These are phyloP conservation scores for Silurus asotus DNA, from an alignment of 2,113 vertebrate species.

Conservation along the genomic window DNA sequence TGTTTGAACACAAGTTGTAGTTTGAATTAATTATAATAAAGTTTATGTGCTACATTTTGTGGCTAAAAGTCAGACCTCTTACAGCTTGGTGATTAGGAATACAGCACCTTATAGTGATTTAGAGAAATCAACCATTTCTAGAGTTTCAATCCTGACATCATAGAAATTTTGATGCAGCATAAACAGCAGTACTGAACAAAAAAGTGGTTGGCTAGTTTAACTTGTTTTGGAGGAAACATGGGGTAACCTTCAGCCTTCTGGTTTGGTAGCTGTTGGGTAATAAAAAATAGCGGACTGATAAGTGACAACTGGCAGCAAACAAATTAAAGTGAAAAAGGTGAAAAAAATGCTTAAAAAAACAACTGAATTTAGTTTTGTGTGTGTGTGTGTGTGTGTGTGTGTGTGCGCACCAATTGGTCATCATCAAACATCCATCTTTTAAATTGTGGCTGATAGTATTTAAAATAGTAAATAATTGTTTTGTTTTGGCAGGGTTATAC, in stretches of 20 bases:
- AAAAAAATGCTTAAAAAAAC: background rate
- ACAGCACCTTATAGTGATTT: background rate
- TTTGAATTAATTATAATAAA: background rate
- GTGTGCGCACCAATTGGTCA: too few relatives aligned
- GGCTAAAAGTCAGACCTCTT: background rate
- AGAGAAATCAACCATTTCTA: background rate
- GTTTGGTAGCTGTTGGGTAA: background rate
- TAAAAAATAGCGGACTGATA: background rate
- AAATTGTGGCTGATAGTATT: too few relatives aligned
- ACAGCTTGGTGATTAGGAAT: background rate
- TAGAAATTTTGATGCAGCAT: background rate
- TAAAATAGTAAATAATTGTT: too few relatives aligned
- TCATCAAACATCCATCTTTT: too few relatives aligned
- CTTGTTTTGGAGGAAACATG: background rate
- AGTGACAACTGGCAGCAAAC: background rate
- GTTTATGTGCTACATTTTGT: background rate
- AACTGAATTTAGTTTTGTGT: background rate
- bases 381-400: too few relatives aligned
- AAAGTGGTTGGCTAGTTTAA: background rate
- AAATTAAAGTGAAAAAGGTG: background rate
- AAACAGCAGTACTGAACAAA: background rate
- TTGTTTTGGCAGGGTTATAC: background rate
- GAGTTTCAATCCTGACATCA: background rate
- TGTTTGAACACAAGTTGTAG: background rate
- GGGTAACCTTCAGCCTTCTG: background rate